Evolutionary conservation across 2,113 vertebrate genomes (phyloP), one percentile per base, ranked within the genome.

Genomic region (Dolichallabes microphthalmus): DNA sequence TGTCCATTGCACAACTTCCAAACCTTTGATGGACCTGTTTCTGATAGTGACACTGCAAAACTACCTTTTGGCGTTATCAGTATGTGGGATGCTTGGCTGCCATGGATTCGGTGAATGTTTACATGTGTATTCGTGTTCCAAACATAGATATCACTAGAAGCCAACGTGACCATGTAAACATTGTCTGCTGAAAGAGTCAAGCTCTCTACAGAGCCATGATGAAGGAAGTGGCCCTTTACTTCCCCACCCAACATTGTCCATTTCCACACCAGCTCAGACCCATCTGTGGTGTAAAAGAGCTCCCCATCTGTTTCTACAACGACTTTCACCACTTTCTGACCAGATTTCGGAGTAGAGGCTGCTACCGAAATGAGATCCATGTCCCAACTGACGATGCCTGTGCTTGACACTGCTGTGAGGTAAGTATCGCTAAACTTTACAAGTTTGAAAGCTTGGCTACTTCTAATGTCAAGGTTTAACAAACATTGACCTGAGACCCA

Each of bases 401-500:
- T 86, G 4, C 19, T 53, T 77, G 88, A 64, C 30, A 94, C 90
- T n/a, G 91, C 93, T 74, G 92, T 76, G 0, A 95, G 58, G 30
- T 61, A 63, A 69, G 89, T 85, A n/a, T 90, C 88, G 68, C 88
- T 66, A 8, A 68, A 86, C 89, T 91, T 94, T 73, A 94, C 69
- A 60, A 96, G 91, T 2, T 83, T 80, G 0, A 79, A 64, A 11
- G 91, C 85, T 53, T 69, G 79, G 11, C 57, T 75, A 63, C 64
- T 61, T 32, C 84, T 86, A 14, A 85, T 82, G 68, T 93, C 88
- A 63, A 96, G 91, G 35, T 91, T 92, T 25, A 95, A 91, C 66
- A 96, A 87, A 76, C 95, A 96, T 52, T 95, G 91, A 12, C 95
- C 95, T 8, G 91, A 93, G 84, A 82, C 81, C 64, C 93, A 82